phyloP scores from a whole-genome alignment of 2,888 invertebrate genomes.

The Hydrotaea cyrtoneurina region DNA sequence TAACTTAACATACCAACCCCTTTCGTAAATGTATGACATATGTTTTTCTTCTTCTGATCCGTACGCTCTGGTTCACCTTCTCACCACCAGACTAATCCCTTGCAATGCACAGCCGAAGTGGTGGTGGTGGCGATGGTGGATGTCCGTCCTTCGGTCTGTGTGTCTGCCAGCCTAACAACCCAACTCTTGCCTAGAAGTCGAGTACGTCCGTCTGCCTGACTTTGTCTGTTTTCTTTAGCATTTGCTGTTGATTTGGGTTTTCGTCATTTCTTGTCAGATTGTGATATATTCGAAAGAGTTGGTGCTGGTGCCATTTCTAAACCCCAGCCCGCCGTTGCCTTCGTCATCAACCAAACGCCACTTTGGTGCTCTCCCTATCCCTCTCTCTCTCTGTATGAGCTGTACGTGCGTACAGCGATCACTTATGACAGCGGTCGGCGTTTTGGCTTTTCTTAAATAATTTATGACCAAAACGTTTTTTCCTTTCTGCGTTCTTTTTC shows the following conservation, averaged over 20 bases:
- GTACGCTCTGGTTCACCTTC: too few relatives aligned
- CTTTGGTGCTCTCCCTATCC: neutral
- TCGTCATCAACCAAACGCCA: neutral
- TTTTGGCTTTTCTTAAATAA: slow-evolving; percentile 64
- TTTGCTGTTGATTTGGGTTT: slow-evolving; percentile 30
- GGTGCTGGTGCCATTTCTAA: neutral
- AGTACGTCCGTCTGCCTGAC: neutral
- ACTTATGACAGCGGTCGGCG: slow-evolving; percentile 66
- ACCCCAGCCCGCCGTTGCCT: neutral
- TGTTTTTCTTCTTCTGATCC: too few relatives aligned
- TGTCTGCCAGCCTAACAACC: neutral
- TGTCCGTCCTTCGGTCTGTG: slow-evolving; percentile 38
- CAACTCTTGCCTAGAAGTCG: too few relatives aligned
- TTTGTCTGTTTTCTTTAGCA: slow-evolving; percentile 21
- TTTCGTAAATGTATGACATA: too few relatives aligned
- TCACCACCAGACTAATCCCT: too few relatives aligned
- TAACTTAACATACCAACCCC: too few relatives aligned
- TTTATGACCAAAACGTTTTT: slow-evolving; percentile 66
- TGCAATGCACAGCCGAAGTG: too few relatives aligned
- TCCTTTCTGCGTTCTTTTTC: slow-evolving; percentile 24
- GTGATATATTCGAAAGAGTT: slow-evolving; percentile 10
- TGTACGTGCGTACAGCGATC: slow-evolving; percentile 58
- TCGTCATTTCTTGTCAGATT: slow-evolving; percentile 5
- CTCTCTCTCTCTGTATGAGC: neutral
- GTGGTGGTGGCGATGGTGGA: too few relatives aligned